Evolutionary conservation across 1,140 invertebrate species (phyloP), one percentile per base, ranked within the genome.

Genomic region (Bombus superbus): DNA sequence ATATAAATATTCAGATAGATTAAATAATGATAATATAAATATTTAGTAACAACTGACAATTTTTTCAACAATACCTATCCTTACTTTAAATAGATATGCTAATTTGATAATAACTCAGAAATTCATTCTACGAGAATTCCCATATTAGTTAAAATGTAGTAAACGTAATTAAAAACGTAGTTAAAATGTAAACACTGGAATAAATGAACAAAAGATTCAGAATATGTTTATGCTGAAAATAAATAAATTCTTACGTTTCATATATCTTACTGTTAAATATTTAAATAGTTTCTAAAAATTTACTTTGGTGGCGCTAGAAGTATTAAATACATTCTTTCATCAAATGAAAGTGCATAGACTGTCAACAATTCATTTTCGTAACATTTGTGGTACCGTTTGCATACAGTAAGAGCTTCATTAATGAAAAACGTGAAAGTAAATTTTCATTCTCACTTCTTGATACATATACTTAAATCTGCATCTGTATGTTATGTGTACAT

Each of bases 1-100:
- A 91, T 92, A 93, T 90, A 94, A 91, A 92, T 93, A 94, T 91
- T 92, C 86, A 92, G 81, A 92, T 94, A 95, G 92, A 93, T 94
- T 93, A 91, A 94, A 38, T 68, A 68, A 38, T 38, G 15, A 66
- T 32, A 93, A 93, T 92, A 93, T 92, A 93, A 94, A 91, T 93
- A 94, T 93, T 93, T 93, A 94, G 90, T 93, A 92, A 93, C 90
- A 92, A 91, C 72, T 64, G 44, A 47, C 73, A 79, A 76, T 40
- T 87, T 81, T 74, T 71, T 66, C 10, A 84, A 88, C 74, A 62
- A 57, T 66, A 44, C 64, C 74, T 75, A 84, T 25, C 35, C 76
- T 68, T 57, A 69, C 15, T 42, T 32, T 47, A 53, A n/a, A 22
- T 44, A 28, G 53, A 38, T 72, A 71, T 47, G 2, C 22, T 32